Conservation (phyloP, 2,113 vertebrate species). For the Gallinago paraguaiae region DNA sequence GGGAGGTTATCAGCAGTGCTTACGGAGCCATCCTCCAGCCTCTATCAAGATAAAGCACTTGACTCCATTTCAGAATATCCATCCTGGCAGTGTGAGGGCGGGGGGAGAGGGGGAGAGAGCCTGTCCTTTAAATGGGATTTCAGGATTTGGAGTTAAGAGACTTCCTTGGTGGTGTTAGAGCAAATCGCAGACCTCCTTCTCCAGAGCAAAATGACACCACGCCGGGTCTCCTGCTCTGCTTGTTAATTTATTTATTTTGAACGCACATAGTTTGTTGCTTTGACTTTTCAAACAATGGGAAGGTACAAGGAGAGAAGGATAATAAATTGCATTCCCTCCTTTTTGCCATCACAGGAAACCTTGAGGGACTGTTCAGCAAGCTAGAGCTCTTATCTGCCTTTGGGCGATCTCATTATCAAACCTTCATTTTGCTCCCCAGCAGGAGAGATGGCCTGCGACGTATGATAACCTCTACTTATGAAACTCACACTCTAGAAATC, state of each 20-base stretch:
- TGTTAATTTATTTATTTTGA: conserved; percentile 61
- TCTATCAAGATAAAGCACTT: conserved; percentile 50
- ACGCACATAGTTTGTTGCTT: background rate
- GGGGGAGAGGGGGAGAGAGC: background rate
- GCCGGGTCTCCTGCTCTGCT: background rate
- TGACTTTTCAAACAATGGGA: conserved; percentile 48
- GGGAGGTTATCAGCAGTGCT: conserved; percentile 27
- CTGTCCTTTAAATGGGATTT: conserved; percentile 14
- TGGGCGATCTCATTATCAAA: conserved; percentile 74
- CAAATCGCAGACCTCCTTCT: background rate
- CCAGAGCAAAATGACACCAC: background rate
- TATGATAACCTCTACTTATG: conserved; percentile 79
- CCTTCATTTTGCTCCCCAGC: conserved; percentile 72
- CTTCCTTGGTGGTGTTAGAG: background rate
- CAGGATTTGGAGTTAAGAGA: conserved; percentile 14
- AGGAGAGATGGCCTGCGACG: conserved; percentile 73
- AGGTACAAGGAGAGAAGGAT: conserved; percentile 51
- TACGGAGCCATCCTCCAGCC: conserved; percentile 12
- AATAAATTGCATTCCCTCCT: conserved; percentile 72
- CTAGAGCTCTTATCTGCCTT: conserved; percentile 73
- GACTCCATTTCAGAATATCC: conserved; percentile 36
- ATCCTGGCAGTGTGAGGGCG: background rate
- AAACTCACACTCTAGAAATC: conserved; percentile 73
- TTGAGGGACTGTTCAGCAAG: conserved; percentile 73
- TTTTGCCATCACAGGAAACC: conserved; percentile 65